Base-by-base conservation (phyloP, 2,113 vertebrate species). In the Pterocles burchelli region DNA sequence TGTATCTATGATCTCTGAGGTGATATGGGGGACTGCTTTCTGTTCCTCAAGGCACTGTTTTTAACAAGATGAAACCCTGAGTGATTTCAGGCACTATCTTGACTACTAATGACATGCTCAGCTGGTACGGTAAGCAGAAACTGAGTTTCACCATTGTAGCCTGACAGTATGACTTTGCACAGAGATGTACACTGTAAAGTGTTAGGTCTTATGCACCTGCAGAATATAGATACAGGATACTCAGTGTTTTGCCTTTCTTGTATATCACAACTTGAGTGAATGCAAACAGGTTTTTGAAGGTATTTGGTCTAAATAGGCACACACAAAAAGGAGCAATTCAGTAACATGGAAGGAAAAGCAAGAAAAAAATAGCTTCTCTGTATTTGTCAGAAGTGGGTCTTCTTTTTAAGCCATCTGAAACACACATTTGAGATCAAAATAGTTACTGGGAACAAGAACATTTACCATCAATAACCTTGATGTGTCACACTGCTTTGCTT, bases 381-480 rank as follows among this genome's bases (percentile, higher is more conserved):
- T 54, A 25, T 65, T 70, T 76, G 36, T 26, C 49, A 41, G 38
- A 80, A 62, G 5, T 5, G 10, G 0, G 3, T 17, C 55, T 76
- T 76, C 28, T 51, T 4, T 84, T 88, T 59, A 70, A 90, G 11
- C 67, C 20, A 57, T 71, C 58, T 22, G 24, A 90, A 90, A 57
- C 34, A 55, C 12, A 66, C 22, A 51, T 59, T 85, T 80, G 51
- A 73, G 65, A 73, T 88, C 55, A 77, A 76, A 94, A 90, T 71
- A 90, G 36, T 66, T 88, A 66, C 85, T 91, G 63, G 67, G 85
- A 93, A 38, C 34, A 79, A 88, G 67, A 85, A 48, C 17, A n/a
- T 14, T 80, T 85, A 8, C 55, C 31, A 79, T 73, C 62, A 89
- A 22, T 62, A 93, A 73, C 55, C 28, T 28, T 59, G 34, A 68